These are phyloP conservation scores for Coelopa pilipes DNA, from an alignment of 2,888 invertebrate species.

Conservation along the genomic window DNA sequence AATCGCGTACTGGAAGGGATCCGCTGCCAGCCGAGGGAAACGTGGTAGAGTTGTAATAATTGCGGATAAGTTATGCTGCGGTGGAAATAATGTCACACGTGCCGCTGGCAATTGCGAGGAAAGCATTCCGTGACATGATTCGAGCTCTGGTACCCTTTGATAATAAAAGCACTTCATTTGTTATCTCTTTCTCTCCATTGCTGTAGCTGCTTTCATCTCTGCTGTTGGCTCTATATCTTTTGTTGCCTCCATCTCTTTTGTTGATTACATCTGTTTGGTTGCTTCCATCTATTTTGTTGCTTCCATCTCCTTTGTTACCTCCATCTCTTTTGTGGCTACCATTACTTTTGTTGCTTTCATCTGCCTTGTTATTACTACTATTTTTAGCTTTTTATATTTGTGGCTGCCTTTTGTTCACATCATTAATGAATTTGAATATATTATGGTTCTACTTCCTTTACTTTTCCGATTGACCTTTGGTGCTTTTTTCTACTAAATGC, in stretches of 20 bases:
- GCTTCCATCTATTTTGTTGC: too few species aligned
- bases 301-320: too few species aligned
- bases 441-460: too few species aligned
- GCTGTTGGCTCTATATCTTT: too few species aligned
- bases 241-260: too few species aligned
- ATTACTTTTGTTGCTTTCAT: not conserved
- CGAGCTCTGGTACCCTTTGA: slow-evolving; percentile 1
- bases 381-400: too few species aligned
- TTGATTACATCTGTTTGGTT: too few species aligned
- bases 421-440: too few species aligned
- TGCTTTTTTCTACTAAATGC: too few species aligned
- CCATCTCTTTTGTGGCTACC: not conserved
- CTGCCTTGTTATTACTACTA: not conserved
- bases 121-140: not conserved
- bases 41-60: not conserved
- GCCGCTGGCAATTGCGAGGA: slow-evolving; percentile 16
- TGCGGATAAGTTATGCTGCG: not conserved
- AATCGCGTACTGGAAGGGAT: slow-evolving; percentile 12
- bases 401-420: too few species aligned
- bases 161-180: not conserved
- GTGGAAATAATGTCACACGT: slow-evolving; percentile 30
- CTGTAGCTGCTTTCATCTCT: not conserved
- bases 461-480: too few species aligned
- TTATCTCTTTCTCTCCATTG: not conserved
- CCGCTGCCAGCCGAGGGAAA: not conserved